Base-by-base conservation (phyloP, 1,140 invertebrate genomes). In the Drosophila paulistorum region DNA sequence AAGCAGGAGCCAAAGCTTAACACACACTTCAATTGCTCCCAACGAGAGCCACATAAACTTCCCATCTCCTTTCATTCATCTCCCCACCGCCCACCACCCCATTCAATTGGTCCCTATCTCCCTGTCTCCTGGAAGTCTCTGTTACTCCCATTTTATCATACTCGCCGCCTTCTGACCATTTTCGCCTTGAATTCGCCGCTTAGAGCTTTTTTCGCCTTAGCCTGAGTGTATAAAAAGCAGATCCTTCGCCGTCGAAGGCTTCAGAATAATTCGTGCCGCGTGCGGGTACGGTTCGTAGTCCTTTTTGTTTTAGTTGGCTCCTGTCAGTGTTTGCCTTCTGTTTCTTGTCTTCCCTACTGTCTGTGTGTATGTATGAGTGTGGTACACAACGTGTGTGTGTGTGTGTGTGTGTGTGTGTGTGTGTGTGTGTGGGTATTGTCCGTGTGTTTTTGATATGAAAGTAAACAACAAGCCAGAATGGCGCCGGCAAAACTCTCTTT, bases 41-140 rank as follows among this genome's bases (percentile, higher is more conserved):
- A 79, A 84, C 82, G 83, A 76, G 82, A 75, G 83, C 82, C 82
- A 87, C 79, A 86, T 86, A 87, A 87, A 87, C 83, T 87, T 83
- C 76, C 65, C 57, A 55, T 48, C 64, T 75, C 48, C 48, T 79
- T 68, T 64, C 17, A 39, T 39, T 9, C 9, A 51, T 10, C 14
- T 9, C 1, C 45, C 23, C 23, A 26, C 2, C 23, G 23, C 23
- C 23, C 23, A 26, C 3, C 23, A 26, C 23, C 23, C 23, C 23
- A 26, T 26, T 26, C 23, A 26, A 26, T 26, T 26, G 23, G 23
- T 26, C 23, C 23, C 23, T 26, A 26, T 26, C 23, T 26, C 23
- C 10, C 17, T 10, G 1, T 4, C 17, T 11, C 17, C 45, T 14
- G 3, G 17, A 3, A 10, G n/a, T 14, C 45, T 3, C 17, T 23